A percentile compares a stretch with the other conserved stretches of the same genome.
Conservation (phyloP, 2,113 vertebrate species). For the Hippocampus guttulatus region DNA sequence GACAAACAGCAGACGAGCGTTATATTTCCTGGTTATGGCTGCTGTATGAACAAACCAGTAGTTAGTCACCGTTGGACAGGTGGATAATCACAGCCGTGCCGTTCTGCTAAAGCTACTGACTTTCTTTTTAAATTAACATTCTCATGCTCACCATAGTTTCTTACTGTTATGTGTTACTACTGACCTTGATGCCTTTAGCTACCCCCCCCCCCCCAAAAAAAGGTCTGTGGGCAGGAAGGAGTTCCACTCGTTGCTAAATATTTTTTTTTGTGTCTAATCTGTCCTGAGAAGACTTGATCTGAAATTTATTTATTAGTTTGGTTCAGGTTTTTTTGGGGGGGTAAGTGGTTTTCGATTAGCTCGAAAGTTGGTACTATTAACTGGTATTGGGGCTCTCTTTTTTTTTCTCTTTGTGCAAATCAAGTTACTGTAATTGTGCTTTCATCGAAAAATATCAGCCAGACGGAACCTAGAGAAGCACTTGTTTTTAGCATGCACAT, state of each 20-base stretch:
- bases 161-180: constrained; percentile 55
- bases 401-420: constrained; percentile 63
- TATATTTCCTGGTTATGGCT: constrained; percentile 44
- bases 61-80: constrained; percentile 19
- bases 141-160: constrained; percentile 15
- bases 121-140: constrained; percentile 34
- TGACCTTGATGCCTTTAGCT: constrained; percentile 51
- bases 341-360: constrained; percentile 54
- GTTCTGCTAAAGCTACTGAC: constrained; percentile 34
- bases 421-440: constrained; percentile 70
- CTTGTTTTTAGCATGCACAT: constrained; percentile 74
- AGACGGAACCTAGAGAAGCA: constrained; percentile 72
- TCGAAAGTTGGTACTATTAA: constrained; percentile 68
- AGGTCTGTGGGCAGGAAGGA: constrained; percentile 11
- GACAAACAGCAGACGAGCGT: constrained; percentile 23
- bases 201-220: background rate
- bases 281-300: constrained; percentile 81
- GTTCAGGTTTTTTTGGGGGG: constrained; percentile 70
- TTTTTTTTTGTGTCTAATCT: constrained; percentile 69
- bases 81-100: constrained; percentile 22
- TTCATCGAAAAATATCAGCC: constrained; percentile 63
- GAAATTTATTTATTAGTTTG: constrained; percentile 78
- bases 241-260: constrained; percentile 32
- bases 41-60: constrained; percentile 9
- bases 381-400: constrained; percentile 59